phyloP scores from a whole-genome alignment of 1,140 invertebrate species.

The Euura saliciscinereae region DNA sequence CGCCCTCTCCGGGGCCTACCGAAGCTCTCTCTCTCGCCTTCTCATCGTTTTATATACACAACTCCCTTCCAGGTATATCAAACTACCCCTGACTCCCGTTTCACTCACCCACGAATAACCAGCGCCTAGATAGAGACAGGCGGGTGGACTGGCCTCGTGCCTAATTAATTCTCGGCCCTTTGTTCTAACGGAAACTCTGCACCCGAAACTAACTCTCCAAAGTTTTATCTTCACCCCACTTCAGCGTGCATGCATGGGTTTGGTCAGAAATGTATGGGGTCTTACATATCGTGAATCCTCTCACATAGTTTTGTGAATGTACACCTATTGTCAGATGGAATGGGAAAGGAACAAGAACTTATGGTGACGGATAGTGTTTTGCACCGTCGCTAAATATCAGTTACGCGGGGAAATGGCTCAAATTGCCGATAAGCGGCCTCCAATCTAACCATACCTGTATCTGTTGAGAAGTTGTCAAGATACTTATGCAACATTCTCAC shows the following conservation, averaged over 20 bases:
- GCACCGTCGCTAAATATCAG: no score
- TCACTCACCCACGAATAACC: neutral
- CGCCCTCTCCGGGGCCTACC: slow-evolving; percentile 47
- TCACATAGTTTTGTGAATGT: neutral
- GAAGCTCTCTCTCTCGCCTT: slow-evolving; percentile 7
- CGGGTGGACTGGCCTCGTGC: neutral
- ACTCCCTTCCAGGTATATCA: slow-evolving; percentile 18
- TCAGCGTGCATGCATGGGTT: neutral
- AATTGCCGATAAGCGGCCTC: no score
- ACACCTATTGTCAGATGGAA: neutral
- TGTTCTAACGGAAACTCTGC: slow-evolving; percentile 49
- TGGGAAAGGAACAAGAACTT: neutral
- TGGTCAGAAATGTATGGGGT: neutral
- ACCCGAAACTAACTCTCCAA: slow-evolving; percentile 3
- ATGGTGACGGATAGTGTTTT: no score
- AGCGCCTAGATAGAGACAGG: neutral
- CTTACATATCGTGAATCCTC: neutral
- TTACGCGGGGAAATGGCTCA: no score
- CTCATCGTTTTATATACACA: neutral
- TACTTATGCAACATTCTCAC: no score
- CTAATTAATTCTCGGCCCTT: slow-evolving; percentile 59
- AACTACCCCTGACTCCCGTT: neutral
- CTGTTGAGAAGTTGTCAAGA: no score
- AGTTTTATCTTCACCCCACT: neutral
- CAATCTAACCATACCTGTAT: no score